Evolutionary conservation across 2,888 invertebrate genomes (phyloP).

Genomic region (Venusia cambrica): DNA sequence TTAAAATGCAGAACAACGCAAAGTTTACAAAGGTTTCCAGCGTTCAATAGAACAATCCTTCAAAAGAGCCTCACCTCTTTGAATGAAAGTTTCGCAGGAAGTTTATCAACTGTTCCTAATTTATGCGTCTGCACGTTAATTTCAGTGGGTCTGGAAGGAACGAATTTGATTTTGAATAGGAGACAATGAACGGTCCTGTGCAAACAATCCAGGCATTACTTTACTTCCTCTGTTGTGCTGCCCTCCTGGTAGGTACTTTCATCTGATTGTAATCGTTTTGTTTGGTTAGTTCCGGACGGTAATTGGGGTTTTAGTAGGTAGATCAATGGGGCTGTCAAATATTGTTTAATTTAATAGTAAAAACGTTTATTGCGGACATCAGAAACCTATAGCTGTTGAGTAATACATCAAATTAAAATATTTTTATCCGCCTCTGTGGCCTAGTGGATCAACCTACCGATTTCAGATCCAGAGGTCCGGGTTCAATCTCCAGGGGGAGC

Average conservation of each 20-base stretch:
- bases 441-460: too few relatives aligned
- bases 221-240: slow-evolving; percentile 35
- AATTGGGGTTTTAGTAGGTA: too few relatives aligned
- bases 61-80: slow-evolving; percentile 62
- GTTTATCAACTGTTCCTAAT: slow-evolving; percentile 65
- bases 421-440: too few relatives aligned
- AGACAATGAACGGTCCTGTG: slow-evolving; percentile 55
- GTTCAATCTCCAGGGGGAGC: too few relatives aligned
- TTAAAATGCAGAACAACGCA: slow-evolving; percentile 25
- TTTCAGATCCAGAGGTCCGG: too few relatives aligned
- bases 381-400: too few relatives aligned
- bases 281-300: slow-evolving; percentile 15
- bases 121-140: slow-evolving; percentile 71
- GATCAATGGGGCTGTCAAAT: too few relatives aligned
- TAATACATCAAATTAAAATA: too few relatives aligned
- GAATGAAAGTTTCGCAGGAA: slow-evolving; percentile 58
- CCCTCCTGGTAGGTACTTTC: slow-evolving; percentile 34
- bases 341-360: slow-evolving; percentile 4
- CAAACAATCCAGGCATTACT: slow-evolving; percentile 46
- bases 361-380: slow-evolving; percentile 3
- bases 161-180: slow-evolving; percentile 62
- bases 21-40: slow-evolving; percentile 24
- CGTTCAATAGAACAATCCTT: slow-evolving; percentile 56
- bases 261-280: slow-evolving; percentile 26
- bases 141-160: slow-evolving; percentile 46